Evolutionary conservation across 2,113 vertebrate genomes (phyloP), one percentile per base, ranked within the genome.

Genomic region (Epinephelus lanceolatus): DNA sequence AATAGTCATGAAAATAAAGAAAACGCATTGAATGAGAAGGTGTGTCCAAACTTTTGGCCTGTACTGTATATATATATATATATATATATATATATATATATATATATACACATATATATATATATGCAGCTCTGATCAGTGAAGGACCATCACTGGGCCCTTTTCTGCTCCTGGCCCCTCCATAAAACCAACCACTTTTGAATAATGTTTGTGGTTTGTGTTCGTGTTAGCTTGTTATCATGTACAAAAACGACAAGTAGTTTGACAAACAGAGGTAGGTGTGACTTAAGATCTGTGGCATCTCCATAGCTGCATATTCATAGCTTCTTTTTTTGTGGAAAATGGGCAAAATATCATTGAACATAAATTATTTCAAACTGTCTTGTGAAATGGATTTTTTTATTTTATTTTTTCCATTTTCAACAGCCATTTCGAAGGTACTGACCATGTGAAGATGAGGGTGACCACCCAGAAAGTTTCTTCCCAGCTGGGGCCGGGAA

Each of bases 401-500:
- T 27, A 3, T 1, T 13, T 12, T 13, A 23, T 45, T 5, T 12
- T 30, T 30, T 30, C 5, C 30, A 21, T 40, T 47, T 13, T 12
- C 37, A 45, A 21, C 40, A 2, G 10, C 10, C 3, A 45, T 9
- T 45, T 45, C 11, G 18, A 9, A 57, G 45, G 18, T 23, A 78
- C 92, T 85, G 65, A 99, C 98, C 98, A 97, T 68, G 98, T 97
- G 0, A 98, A 98, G 78, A 99, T 78, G n/a, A 99, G 97, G 0
- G 97, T 99, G 79, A 98, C 93, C 71, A 96, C 94, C 98, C 98
- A 99, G 84, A 99, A 99, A 0, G 96, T 97, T 86, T 98, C 97
- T 82, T 99, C 98, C 98, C 98, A 99, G 95, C 96, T 98, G 80
- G 98, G 98, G 0, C 98, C 98, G 0, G 98, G 98, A 25, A 99